Evolutionary conservation across 1,140 invertebrate species (phyloP), one percentile per base, ranked within the genome.

Genomic region (Bombus superbus): DNA sequence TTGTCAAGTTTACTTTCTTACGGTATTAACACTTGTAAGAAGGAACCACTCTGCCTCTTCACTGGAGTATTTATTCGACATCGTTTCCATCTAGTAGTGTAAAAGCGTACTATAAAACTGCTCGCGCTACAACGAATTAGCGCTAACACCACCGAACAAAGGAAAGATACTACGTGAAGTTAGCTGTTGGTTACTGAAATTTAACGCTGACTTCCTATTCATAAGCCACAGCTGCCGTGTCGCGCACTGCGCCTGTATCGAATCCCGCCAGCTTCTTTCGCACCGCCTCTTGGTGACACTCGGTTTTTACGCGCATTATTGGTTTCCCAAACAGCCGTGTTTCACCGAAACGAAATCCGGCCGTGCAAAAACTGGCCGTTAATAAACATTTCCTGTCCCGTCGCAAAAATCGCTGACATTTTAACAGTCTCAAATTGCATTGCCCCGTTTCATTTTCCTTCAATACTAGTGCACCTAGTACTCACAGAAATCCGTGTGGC

Each of bases 241-340:
- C n/a, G 25, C 15, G 6, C 47, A 6, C 15, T 47, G 6, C 15
- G 47, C 47, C 18, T 9, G 47, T 57, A 5, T 22, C 32, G 5
- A 18, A 53, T 38, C 2, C 22, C 11, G 4, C 3, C 9, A 68
- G 18, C 8, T 15, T 15, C 15, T 15, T 18, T 66, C 72, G 42
- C 44, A 6, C 42, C 69, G 5, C 40, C 22, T n/a, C 13, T 18
- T 32, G 4, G n/a, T 18, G 15, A n/a, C 42, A 74, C n/a, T 32
- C 32, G 32, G 32, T 38, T 73, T 73, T 32, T 73, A 47, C 72
- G 25, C 44, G n/a, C 44, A 53, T 47, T 74, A 74, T 74, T 44
- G 42, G 42, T 53, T 53, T 47, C 47, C 42, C 72, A 73, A 73
- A 73, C 44, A 74, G 73, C 42, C 72, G 5, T 74, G 53, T 47